Conservation (phyloP, 2,797 vertebrate species). For the Sparus aurata region DNA sequence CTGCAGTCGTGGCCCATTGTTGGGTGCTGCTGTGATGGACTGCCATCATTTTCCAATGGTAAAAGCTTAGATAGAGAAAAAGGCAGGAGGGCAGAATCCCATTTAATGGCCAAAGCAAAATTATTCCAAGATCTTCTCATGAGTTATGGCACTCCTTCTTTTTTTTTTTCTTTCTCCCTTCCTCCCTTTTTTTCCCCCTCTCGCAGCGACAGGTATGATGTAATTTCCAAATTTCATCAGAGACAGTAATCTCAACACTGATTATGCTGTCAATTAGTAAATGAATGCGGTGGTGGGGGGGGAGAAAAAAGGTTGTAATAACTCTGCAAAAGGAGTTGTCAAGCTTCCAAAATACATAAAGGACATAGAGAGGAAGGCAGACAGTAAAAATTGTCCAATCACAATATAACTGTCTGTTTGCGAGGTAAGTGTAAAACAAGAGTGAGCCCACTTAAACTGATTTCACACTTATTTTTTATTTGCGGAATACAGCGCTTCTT, state of each 20-base stretch:
- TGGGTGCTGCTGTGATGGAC: constrained; percentile 77
- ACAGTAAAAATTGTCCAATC: constrained; percentile 73
- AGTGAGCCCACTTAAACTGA: constrained; percentile 50
- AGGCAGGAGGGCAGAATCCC: constrained; percentile 73
- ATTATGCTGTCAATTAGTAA: constrained; percentile 85
- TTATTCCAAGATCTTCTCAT: constrained; percentile 71
- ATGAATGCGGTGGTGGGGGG: constrained; percentile 70
- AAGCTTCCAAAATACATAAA: constrained; percentile 82
- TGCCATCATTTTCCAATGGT: constrained; percentile 81
- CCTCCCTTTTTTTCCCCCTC: constrained; percentile 19
- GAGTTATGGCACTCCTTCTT: constrained; percentile 69
- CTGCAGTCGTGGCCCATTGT: constrained; percentile 78
- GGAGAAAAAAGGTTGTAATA: constrained; percentile 58
- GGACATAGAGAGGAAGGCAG: constrained; percentile 69
- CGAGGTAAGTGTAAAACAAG: constrained; percentile 48
- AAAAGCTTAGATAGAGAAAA: constrained; percentile 80
- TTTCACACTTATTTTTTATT: constrained; percentile 61
- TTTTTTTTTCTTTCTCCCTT: constrained; percentile 12
- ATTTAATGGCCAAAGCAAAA: constrained; percentile 74
- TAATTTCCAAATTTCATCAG: constrained; percentile 81
- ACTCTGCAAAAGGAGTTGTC: constrained; percentile 74
- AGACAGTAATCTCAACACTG: constrained; percentile 77
- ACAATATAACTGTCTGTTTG: constrained; percentile 74
- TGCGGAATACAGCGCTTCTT: constrained; percentile 42
- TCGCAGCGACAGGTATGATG: constrained; percentile 77